Base-by-base conservation (phyloP, 1,140 invertebrate genomes). In the Mactra quadrangularis region DNA sequence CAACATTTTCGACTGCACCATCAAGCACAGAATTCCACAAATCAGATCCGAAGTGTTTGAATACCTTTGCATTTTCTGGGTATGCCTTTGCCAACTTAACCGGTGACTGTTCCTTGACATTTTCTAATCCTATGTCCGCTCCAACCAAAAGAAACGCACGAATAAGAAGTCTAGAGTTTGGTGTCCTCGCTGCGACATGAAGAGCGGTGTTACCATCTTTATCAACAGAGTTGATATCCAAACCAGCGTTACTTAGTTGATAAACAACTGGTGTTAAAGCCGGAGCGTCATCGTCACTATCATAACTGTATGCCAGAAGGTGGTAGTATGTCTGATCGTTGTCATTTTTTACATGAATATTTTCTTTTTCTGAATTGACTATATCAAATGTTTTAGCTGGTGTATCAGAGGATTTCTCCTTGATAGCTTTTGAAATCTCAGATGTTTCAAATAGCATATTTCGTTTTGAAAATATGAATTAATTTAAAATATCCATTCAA, bases 181-280 rank as follows among this genome's bases (percentile, higher is more conserved):
- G 13, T 15, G 9, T 11, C 38, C 53, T 31, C 17, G 59, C 59
- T 1, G 75, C 75, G 29, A 78, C 17, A 33, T 78, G 75, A 15
- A 78, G 75, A 33, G 75, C 75, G 45, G 41, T 78, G 47, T 78
- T 78, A 1, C 75, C 75, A 4, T 66, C 60, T 3, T 2, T 9
- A 38, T 78, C 75, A 2, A 31, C n/a, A 2, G 75, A 38, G n/a
- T 47, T 50, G 9, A 66, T 33, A 31, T 78, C 75, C 15, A 66
- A 52, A 33, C 75, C 75, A 17, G 75, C 59, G 38, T 78, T 78
- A 19, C 35, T 62, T 17, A 78, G 50, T 29, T 78, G 75, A 25
- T 66, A 78, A 47, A 78, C 60, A 27, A 78, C 75, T 7, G 75
- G 75, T 60, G 52, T 22, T 7, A 78, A 19, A 3, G 38, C 38